phyloP scores from a whole-genome alignment of 2,113 vertebrate species.

The Engystomops pustulosus region DNA sequence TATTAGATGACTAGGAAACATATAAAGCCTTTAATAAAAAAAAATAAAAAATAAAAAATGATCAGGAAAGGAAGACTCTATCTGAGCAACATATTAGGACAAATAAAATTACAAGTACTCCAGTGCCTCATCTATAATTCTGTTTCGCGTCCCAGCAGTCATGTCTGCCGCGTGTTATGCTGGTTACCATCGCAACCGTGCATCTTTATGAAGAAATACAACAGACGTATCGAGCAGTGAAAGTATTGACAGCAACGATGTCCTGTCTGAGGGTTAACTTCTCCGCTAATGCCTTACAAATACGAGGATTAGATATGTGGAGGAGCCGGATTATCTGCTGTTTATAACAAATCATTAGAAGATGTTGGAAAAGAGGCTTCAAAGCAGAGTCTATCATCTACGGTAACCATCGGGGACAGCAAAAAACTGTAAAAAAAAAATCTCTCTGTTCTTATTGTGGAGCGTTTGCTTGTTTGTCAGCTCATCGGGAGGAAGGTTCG shows the following conservation, averaged over 20 bases:
- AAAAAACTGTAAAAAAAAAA: neutral
- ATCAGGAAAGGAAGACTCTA: constrained; percentile 1
- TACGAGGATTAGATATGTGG: constrained; percentile 12
- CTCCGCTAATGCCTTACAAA: neutral
- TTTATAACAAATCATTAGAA: neutral
- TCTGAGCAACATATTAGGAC: neutral
- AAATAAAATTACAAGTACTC: constrained; percentile 43
- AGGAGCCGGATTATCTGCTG: neutral
- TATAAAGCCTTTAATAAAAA: neutral
- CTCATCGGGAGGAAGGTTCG: no score
- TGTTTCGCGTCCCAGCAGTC: constrained; percentile 59
- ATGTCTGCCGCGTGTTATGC: constrained; percentile 62
- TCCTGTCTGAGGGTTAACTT: constrained; percentile 6
- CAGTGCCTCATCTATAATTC: constrained; percentile 19
- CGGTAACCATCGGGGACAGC: neutral
- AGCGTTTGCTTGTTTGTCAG: no score
- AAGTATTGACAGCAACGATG: neutral
- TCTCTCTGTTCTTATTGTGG: neutral
- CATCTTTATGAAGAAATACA: constrained; percentile 60
- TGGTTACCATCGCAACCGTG: constrained; percentile 63
- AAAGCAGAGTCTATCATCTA: no score
- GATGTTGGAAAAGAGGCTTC: neutral
- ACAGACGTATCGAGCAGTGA: constrained; percentile 58
- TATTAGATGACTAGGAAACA: neutral
- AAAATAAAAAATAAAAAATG: neutral